Evolutionary conservation across 2,888 invertebrate genomes (phyloP), one percentile per base, ranked within the genome.

Genomic region (Willowsia nigromaculata): DNA sequence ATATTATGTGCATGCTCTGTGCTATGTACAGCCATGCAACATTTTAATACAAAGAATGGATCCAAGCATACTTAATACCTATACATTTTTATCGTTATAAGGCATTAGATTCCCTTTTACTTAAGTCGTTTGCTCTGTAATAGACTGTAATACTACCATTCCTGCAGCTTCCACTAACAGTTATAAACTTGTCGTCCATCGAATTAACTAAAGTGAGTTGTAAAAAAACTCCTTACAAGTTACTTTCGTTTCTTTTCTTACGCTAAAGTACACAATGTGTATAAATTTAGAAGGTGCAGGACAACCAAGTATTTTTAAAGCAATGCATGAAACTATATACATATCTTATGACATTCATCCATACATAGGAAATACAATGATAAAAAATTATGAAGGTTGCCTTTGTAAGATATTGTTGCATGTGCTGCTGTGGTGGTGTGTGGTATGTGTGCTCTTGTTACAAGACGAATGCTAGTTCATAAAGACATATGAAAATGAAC

Each of bases 101-200:
- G n/a, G 50, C 50, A 50, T n/a, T 50, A 4, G 15, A 33, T 62
- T 25, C 62, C n/a, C n/a, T n/a, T n/a, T n/a, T n/a, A n/a, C n/a
- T 18, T 0, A 3, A 15, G 15, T 33, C 33, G 15, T 1, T n/a
- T 33, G 15, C 59, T 15, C 33, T 7, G 4, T 30, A n/a, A 33
- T 33, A 33, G 33, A n/a, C 62, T 9, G 22, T 6, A 37, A 37
- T 43, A 50, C 15, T 50, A n/a, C 13, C 33, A 33, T 13, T 30
- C 9, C 33, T 62, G n/a, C 30, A 62, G 33, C 62, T 62, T 62
- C 62, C 62, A 62, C 62, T 62, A 62, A 62, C 62, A 62, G 62
- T 62, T 62, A 62, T 30, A 22, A 56, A 56, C 56, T 56, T 56
- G 56, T 56, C 56, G 56, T 15, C 50, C 6, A 3, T 13, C 50